Conservation (phyloP, 37 sponge, comb jelly and placozoan genomes). For the Halichondria panicea region DNA sequence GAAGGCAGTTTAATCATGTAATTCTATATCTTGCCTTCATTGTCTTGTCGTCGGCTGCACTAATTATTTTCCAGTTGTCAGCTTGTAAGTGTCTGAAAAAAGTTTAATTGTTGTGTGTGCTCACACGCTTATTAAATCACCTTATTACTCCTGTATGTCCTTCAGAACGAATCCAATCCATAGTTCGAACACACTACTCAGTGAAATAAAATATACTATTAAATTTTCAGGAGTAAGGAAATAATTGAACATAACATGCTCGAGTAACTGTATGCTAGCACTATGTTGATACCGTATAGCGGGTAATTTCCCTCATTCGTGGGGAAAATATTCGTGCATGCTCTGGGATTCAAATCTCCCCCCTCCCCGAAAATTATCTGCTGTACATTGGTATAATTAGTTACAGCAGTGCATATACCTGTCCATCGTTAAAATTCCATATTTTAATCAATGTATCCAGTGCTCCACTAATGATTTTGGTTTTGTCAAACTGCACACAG, state of each 20-base stretch:
- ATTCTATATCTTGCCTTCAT: conserved; percentile 89
- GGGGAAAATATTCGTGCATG: too few species aligned
- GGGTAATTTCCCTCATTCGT: too few species aligned
- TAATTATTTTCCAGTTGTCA: conserved; percentile 95
- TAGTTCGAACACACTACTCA: conserved; percentile 81
- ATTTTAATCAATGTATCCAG: conserved; percentile 93
- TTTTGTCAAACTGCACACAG: conserved; percentile 91
- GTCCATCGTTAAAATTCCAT: conserved; percentile 81
- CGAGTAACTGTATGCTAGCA: too few species aligned
- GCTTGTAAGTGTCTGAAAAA: conserved; percentile 87
- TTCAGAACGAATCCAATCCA: conserved; percentile 98
- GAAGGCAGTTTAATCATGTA: neutral
- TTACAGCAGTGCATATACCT: conserved; percentile 68
- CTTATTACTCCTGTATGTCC: conserved; percentile 96
- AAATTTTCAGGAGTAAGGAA: neutral
- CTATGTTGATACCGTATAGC: too few species aligned
- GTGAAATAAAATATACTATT: neutral
- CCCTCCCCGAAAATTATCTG: too few species aligned
- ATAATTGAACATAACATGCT: neutral
- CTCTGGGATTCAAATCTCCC: too few species aligned
- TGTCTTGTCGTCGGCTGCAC: conserved; percentile 99
- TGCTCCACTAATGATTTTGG: conserved; percentile 90
- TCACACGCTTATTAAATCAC: conserved; percentile 17
- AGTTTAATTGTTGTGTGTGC: neutral
- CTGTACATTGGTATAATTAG: too few species aligned